A percentile compares a stretch with the other conserved stretches of the same genome.
Evolutionary conservation across 2,888 invertebrate species (phyloP).

Genomic region (Hybos culiciformis): DNA sequence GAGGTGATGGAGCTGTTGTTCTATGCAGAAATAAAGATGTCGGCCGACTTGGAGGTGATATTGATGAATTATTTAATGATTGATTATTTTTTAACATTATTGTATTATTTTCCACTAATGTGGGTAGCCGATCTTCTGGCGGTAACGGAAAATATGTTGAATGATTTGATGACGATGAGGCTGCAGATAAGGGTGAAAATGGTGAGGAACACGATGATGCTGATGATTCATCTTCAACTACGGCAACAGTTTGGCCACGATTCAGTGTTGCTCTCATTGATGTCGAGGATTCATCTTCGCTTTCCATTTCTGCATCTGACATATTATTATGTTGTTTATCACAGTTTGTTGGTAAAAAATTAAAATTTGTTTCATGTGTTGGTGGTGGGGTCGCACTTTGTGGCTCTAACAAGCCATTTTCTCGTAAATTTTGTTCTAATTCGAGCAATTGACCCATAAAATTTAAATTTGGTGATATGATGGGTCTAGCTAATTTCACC

Average conservation of each 20-base stretch:
- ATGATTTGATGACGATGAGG: conserved; percentile 1
- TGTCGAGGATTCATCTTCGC: conserved; percentile 17
- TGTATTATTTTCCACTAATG: conserved; percentile 10
- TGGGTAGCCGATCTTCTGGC: conserved; percentile 6
- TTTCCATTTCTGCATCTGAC: conserved; percentile 18
- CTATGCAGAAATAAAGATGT: conserved; percentile 10
- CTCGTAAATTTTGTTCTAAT: conserved; percentile 55
- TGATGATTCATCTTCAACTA: neutral
- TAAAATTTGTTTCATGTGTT: conserved; percentile 8
- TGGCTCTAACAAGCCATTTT: conserved; percentile 30
- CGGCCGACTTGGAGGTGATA: conserved; percentile 7
- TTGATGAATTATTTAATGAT: conserved; percentile 12
- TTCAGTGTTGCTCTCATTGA: conserved; percentile 1
- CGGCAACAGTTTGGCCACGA: no score
- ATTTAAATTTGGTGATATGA: conserved; percentile 90
- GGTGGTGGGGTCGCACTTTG: conserved; percentile 18
- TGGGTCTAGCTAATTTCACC: conserved; percentile 71
- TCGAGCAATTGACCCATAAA: conserved; percentile 86
- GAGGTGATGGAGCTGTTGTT: conserved; percentile 11
- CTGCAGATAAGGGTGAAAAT: conserved; percentile 6
- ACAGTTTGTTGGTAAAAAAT: neutral
- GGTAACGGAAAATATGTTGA: conserved; percentile 8
- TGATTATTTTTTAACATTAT: neutral
- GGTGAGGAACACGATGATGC: conserved; percentile 5
- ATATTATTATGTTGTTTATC: neutral